Evolutionary conservation across 2,888 invertebrate genomes (phyloP).

Genomic region (Geotrupes spiniger): DNA sequence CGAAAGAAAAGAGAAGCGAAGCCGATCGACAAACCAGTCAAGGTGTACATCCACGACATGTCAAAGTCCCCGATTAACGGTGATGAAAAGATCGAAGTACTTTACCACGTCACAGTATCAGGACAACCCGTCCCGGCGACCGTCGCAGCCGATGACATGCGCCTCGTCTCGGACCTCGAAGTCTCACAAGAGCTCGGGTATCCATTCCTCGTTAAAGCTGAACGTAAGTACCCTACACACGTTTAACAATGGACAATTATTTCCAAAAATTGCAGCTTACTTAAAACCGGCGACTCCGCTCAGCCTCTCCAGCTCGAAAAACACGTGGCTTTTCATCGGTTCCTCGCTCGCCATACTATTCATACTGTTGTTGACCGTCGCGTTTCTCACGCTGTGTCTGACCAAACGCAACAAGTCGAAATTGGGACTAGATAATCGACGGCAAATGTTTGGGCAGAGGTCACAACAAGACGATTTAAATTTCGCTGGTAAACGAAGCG

Average conservation of each 20-base stretch:
- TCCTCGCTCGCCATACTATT: constrained; percentile 61
- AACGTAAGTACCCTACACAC: constrained; percentile 62
- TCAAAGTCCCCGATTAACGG: constrained; percentile 53
- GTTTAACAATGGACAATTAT: not conserved
- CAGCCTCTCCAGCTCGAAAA: constrained; percentile 54
- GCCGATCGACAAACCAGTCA: constrained; percentile 53
- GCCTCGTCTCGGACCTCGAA: constrained; percentile 73
- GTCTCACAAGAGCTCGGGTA: constrained; percentile 72
- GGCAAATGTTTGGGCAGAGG: constrained; percentile 43
- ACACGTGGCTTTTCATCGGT: constrained; percentile 64
- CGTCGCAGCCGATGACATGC: constrained; percentile 81
- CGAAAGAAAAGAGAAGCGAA: constrained; percentile 38
- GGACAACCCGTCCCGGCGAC: constrained; percentile 77
- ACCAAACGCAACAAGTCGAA: constrained; percentile 51
- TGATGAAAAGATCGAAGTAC: constrained; percentile 57
- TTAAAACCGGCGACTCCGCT: constrained; percentile 63
- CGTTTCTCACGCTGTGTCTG: constrained; percentile 53
- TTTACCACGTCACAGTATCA: constrained; percentile 78
- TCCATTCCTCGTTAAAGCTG: constrained; percentile 76
- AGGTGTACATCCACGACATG: constrained; percentile 67
- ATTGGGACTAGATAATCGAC: constrained; percentile 39
- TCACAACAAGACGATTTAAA: constrained; percentile 41
- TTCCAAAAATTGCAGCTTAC: constrained; percentile 57
- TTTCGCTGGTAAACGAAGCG: constrained; percentile 36
- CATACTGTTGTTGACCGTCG: constrained; percentile 57